Evolutionary conservation across 2,888 invertebrate genomes (phyloP).

Genomic region (Lepetodrilus schrolli): DNA sequence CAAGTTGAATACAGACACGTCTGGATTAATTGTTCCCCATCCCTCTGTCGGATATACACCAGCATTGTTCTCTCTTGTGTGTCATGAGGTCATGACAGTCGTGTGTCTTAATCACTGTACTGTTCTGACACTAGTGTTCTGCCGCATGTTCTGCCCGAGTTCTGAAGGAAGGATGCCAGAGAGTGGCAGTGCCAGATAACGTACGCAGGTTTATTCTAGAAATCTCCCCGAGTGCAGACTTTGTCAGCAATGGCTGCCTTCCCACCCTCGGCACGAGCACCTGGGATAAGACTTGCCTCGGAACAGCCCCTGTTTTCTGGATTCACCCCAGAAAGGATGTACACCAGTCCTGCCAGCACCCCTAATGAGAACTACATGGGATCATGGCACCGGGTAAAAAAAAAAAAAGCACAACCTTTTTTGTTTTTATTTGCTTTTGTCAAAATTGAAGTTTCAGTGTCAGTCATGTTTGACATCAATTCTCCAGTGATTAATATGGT

Average conservation of each 20-base stretch:
- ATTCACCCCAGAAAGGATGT: conserved; percentile 20
- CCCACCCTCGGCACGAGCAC: neutral
- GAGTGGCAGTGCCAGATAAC: neutral
- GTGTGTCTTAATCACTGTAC: neutral
- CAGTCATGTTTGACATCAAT: conserved; percentile 21
- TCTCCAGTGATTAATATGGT: neutral
- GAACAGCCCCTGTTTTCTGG: conserved; percentile 9
- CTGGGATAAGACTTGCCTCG: conserved; percentile 18
- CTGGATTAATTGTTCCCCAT: no score
- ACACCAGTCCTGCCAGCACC: conserved; percentile 5
- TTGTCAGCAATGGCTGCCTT: conserved; percentile 19
- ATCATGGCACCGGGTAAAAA: conserved; percentile 7
- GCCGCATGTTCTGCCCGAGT: neutral
- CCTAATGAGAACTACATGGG: neutral
- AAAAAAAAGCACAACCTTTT: neutral
- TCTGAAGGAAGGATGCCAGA: neutral
- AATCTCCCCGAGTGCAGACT: no score
- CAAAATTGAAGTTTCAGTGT: neutral
- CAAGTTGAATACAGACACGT: no score
- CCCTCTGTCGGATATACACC: no score
- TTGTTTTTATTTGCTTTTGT: neutral
- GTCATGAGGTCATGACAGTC: neutral
- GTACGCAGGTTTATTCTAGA: neutral
- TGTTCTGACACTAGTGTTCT: neutral
- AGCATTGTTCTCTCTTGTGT: no score